phyloP scores from a whole-genome alignment of 1,140 invertebrate genomes.

The Argopecten irradians region DNA sequence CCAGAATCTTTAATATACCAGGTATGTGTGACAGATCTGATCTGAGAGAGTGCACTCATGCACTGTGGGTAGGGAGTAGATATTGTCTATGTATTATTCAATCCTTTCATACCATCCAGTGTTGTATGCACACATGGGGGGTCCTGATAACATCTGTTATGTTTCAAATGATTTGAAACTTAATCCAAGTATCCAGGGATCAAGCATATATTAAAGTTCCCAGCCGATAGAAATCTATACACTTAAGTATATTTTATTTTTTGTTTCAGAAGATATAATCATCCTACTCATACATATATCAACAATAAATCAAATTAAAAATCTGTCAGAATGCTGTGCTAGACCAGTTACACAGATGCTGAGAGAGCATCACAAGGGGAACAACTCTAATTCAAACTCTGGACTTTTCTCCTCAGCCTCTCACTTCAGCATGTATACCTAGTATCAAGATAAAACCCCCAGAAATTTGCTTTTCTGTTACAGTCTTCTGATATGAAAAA shows the following conservation, averaged over 20 bases:
- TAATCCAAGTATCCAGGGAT: background rate
- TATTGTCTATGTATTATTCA: background rate
- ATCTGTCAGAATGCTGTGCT: background rate
- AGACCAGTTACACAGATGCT: background rate
- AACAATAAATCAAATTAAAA: background rate
- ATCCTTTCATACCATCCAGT: background rate
- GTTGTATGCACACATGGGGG: background rate
- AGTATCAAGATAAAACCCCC: no score
- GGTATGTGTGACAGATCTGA: background rate
- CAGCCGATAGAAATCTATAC: background rate
- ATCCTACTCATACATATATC: background rate
- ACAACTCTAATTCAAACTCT: slow-evolving; percentile 3
- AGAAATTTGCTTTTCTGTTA: no score
- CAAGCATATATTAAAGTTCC: background rate
- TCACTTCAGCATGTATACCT: background rate
- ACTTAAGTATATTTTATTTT: background rate
- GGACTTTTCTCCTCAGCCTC: background rate
- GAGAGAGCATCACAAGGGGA: slow-evolving; percentile 20
- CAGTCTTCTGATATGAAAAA: no score
- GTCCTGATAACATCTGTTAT: background rate
- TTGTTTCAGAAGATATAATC: background rate
- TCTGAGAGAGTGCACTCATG: background rate
- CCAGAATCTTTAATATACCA: background rate
- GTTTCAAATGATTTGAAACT: background rate
- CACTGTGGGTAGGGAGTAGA: background rate